A percentile compares a stretch with the other conserved stretches of the same genome.
phyloP scores from a whole-genome alignment of 1,140 invertebrate species.

The Drosophila erecta region DNA sequence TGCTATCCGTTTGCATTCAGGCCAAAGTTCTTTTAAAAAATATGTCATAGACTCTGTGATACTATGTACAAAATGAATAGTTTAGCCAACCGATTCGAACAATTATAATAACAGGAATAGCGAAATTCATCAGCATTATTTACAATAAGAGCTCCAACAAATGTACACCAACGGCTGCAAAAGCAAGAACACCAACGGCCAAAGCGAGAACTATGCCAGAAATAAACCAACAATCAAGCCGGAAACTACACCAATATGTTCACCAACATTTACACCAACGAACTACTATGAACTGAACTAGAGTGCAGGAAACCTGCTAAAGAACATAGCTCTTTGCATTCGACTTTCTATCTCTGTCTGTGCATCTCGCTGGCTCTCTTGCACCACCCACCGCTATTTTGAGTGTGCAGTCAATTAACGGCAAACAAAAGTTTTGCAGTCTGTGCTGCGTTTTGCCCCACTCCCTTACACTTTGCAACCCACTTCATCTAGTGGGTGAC shows the following conservation, averaged over 20 bases:
- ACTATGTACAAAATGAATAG: no score
- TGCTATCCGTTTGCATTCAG: constrained; percentile 81
- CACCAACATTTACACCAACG: constrained; percentile 3
- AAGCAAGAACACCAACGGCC: no score
- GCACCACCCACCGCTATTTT: constrained; percentile 14
- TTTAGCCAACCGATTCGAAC: no score
- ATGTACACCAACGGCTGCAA: neutral
- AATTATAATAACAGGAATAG: no score
- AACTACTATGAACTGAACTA: no score
- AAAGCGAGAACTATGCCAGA: no score
- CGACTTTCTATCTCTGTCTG: constrained; percentile 4
- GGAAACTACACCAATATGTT: neutral
- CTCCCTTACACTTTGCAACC: constrained; percentile 4
- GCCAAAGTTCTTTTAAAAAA: neutral
- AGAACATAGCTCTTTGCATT: constrained; percentile 6
- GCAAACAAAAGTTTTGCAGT: constrained; percentile 72
- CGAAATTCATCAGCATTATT: neutral
- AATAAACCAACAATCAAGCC: neutral
- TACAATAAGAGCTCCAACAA: neutral
- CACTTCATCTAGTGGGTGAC: constrained; percentile 48
- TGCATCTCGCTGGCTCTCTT: constrained; percentile 4
- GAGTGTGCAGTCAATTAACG: constrained; percentile 76
- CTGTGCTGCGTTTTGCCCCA: constrained; percentile 27
- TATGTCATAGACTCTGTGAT: no score
- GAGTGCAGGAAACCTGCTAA: neutral